Percentiles rank a stretch among this genome's conserved stretches.
Conservation (phyloP, 2,797 vertebrate species). For the Botia almorhae region DNA sequence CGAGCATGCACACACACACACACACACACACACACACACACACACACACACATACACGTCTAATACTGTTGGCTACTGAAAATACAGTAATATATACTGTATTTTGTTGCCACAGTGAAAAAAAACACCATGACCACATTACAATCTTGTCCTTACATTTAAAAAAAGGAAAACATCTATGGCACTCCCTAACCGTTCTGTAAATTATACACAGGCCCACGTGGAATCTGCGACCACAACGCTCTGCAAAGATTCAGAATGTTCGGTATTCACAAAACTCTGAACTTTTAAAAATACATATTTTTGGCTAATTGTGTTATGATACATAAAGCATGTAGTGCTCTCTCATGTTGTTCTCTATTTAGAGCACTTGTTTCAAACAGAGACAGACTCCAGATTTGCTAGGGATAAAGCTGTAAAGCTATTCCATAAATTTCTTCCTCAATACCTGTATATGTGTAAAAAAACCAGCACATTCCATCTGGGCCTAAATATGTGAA, state of each 20-base stretch:
- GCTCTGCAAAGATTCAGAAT: not conserved
- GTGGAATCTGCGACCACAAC: not conserved
- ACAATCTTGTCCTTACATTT: not conserved
- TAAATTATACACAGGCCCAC: not conserved
- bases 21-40: constrained; percentile 28
- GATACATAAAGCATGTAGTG: not conserved
- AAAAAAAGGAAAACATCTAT: constrained; percentile 14
- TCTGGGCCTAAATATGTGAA: not conserved
- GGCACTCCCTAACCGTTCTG: constrained; percentile 10
- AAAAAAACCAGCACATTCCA: not conserved
- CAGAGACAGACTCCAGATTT: too few relatives aligned
- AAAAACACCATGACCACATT: constrained; percentile 40
- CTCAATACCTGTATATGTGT: not conserved
- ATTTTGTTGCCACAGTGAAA: constrained; percentile 23
- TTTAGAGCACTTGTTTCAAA: not conserved
- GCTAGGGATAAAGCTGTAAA: not conserved
- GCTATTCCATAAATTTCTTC: not conserved
- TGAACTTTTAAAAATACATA: not conserved
- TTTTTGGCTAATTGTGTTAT: not conserved
- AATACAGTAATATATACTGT: constrained; percentile 37
- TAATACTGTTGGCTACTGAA: constrained; percentile 53
- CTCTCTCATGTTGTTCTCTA: not conserved
- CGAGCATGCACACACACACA: constrained; percentile 44
- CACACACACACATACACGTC: constrained; percentile 39
- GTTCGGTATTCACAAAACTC: not conserved